Conservation (phyloP, 2,888 invertebrate species). For the Hirtodrosophila confusa region DNA sequence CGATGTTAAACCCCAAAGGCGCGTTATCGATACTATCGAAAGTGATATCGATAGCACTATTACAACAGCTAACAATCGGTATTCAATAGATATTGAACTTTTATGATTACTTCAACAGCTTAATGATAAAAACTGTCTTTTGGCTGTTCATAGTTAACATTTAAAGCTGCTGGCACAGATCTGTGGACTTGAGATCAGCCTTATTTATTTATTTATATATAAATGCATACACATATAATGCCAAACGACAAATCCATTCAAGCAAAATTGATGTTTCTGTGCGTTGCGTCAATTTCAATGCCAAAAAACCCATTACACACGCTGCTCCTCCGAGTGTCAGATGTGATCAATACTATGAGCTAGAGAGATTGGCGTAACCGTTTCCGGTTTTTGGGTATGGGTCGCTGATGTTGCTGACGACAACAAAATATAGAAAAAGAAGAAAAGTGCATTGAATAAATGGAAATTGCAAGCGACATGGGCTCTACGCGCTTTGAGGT, state of each 20-base stretch:
- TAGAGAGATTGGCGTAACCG: constrained; percentile 69
- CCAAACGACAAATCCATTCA: constrained; percentile 35
- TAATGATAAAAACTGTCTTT: neutral
- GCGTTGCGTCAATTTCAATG: constrained; percentile 59
- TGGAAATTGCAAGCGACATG: constrained; percentile 55
- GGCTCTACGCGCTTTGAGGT: constrained; percentile 43
- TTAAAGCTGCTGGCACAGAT: constrained; percentile 4
- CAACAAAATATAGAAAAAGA: constrained; percentile 43
- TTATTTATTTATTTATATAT: constrained; percentile 22
- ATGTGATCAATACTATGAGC: constrained; percentile 69
- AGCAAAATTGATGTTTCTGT: constrained; percentile 46
- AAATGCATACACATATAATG: neutral
- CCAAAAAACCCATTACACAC: constrained; percentile 73
- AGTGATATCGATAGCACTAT: too few relatives aligned
- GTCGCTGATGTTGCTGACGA: constrained; percentile 28
- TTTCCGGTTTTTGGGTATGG: constrained; percentile 59
- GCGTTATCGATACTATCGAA: too few relatives aligned
- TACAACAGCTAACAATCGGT: too few relatives aligned
- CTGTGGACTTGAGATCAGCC: constrained; percentile 15
- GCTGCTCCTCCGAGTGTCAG: constrained; percentile 59
- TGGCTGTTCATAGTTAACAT: too few relatives aligned
- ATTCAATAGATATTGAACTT: too few relatives aligned
- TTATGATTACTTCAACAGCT: neutral
- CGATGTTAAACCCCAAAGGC: too few relatives aligned
- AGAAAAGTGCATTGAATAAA: constrained; percentile 34